phyloP scores from a whole-genome alignment of 2,888 invertebrate species.

The Cheilosia pagana region DNA sequence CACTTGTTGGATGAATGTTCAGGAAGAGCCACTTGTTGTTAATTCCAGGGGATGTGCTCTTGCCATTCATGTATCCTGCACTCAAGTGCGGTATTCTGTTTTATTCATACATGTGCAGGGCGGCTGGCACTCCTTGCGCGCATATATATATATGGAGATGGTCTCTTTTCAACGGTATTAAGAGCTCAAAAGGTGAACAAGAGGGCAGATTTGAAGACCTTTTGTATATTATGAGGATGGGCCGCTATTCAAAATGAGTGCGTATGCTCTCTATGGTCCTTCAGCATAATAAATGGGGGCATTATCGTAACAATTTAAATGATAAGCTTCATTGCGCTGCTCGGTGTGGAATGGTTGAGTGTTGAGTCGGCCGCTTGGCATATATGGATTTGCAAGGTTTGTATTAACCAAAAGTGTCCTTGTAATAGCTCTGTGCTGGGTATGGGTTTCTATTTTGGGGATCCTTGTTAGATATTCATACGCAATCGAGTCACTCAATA shows the following conservation, averaged over 20 bases:
- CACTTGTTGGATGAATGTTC: conserved; percentile 55
- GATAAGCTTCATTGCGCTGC: conserved; percentile 52
- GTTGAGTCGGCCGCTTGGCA: not conserved
- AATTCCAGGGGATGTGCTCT: conserved; percentile 33
- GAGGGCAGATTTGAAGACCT: conserved; percentile 5
- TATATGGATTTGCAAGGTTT: conserved; percentile 27
- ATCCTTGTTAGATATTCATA: too few species aligned
- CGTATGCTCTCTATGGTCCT: conserved; percentile 21
- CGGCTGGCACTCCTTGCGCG: not conserved
- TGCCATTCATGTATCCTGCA: conserved; percentile 53
- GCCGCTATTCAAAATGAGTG: conserved; percentile 22
- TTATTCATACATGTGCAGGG: conserved; percentile 15
- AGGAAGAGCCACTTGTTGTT: conserved; percentile 67
- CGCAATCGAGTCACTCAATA: not conserved
- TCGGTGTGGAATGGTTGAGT: conserved; percentile 7
- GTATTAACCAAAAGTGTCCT: conserved; percentile 27
- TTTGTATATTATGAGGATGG: conserved; percentile 12
- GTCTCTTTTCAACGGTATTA: conserved; percentile 35
- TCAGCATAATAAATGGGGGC: conserved; percentile 35
- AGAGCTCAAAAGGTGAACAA: conserved; percentile 47
- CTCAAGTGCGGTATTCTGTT: conserved; percentile 33
- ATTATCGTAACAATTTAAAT: conserved; percentile 48
- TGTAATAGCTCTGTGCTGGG: not conserved
- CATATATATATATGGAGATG: conserved; percentile 3
- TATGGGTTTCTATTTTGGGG: not conserved